These are phyloP conservation scores for Indicator maculatus DNA, from an alignment of 2,113 vertebrate genomes.

Conservation along the genomic window DNA sequence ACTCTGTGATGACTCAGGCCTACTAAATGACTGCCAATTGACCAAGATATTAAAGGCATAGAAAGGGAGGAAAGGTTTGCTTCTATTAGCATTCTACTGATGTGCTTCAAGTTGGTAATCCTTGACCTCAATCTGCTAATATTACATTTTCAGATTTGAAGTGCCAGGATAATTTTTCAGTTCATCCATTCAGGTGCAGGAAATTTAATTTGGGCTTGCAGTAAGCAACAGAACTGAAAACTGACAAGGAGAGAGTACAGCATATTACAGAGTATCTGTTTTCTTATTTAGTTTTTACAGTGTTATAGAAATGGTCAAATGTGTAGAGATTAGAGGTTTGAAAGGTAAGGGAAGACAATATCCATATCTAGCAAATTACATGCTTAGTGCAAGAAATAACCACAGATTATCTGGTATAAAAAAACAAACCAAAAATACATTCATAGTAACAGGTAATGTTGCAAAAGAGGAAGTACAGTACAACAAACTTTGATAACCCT, in stretches of 20 bases:
- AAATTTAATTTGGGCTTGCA: conserved; percentile 19
- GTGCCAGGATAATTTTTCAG: background rate
- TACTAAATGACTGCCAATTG: background rate
- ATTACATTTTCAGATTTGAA: background rate
- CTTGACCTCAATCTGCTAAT: conserved; percentile 3
- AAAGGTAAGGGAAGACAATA: background rate
- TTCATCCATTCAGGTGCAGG: background rate
- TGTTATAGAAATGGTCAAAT: background rate
- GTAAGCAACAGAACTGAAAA: background rate
- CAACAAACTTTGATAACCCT: background rate
- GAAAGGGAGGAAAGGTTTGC: background rate
- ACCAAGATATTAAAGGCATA: background rate
- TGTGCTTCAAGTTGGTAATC: background rate
- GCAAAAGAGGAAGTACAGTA: background rate
- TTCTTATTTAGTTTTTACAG: background rate
- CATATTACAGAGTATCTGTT: background rate
- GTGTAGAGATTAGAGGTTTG: background rate
- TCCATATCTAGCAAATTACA: background rate
- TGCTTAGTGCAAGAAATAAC: background rate
- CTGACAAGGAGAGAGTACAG: background rate
- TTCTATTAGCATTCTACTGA: background rate
- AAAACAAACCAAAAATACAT: background rate
- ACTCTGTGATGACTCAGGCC: background rate
- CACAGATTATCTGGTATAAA: background rate
- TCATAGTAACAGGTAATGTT: background rate